Evolutionary conservation across 2,797 vertebrate genomes (phyloP).

Genomic region (Apodemus agrarius): DNA sequence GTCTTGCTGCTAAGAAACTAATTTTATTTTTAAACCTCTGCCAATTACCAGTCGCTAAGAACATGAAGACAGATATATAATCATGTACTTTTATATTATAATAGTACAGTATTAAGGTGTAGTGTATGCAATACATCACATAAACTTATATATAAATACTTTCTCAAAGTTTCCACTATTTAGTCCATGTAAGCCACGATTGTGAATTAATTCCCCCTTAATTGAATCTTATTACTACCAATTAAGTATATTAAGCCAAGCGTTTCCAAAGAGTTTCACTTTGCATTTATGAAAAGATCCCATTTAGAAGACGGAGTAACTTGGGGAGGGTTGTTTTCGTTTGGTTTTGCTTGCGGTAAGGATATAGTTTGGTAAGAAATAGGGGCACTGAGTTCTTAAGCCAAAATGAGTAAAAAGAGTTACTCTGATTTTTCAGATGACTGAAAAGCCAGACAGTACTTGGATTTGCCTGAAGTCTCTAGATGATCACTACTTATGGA

Average conservation of each 20-base stretch:
- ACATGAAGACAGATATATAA: constrained; percentile 47
- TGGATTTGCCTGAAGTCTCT: not conserved
- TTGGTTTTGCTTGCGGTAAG: not conserved
- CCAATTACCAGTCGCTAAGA: constrained; percentile 43
- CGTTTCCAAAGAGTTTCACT: constrained; percentile 46
- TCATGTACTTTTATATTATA: constrained; percentile 19
- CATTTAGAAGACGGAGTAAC: constrained; percentile 5
- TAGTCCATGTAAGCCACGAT: constrained; percentile 40
- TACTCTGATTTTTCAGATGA: not conserved
- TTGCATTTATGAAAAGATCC: constrained; percentile 16
- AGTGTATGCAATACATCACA: not conserved
- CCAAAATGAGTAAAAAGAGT: not conserved
- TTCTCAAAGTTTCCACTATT: constrained; percentile 17
- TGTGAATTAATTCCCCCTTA: constrained; percentile 51
- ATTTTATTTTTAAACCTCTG: constrained; percentile 67
- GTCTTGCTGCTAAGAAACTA: constrained; percentile 61
- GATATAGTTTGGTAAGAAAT: not conserved
- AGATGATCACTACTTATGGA: not conserved
- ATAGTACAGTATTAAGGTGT: not conserved
- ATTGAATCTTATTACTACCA: constrained; percentile 59
- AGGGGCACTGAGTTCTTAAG: not conserved
- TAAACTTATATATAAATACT: constrained; percentile 22
- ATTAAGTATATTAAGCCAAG: constrained; percentile 58
- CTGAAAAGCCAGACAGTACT: not conserved
- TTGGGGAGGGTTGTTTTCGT: not conserved